Base-by-base conservation (phyloP, 2,888 invertebrate genomes). In the Leucophora obtusa region DNA sequence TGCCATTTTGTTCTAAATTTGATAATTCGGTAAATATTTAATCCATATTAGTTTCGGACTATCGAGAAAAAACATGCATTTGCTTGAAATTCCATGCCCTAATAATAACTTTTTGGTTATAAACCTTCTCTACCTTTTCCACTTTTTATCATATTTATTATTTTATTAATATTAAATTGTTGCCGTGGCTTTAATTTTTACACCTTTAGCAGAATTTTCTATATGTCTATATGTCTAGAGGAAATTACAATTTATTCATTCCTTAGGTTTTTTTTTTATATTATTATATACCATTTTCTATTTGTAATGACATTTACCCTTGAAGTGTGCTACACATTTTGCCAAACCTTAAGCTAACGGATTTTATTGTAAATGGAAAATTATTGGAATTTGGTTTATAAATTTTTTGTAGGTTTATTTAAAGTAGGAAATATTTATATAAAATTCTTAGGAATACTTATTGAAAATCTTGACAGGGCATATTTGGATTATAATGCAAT, bases 231-330 rank as follows among this genome's bases (percentile, higher is more conserved):
- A n/a, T 47, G 1, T 47, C 14, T 47, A 47, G 0, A 47, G 43
- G 43, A 47, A 47, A 47, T 47, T 47, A 47, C 6, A n/a, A 47
- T 47, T 47, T 47, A 47, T 47, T 47, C n/a, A 47, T 47, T n/a
- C 43, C n/a, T 47, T 38, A 11, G 15, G 14, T 6, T 47, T 47
- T 47, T 47, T 47, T 47, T 47, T 6, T 7, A 4, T 47, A 47
- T 47, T n/a, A 5, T 47, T n/a, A 47, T n/a, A 14, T n/a, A 10
- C n/a, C n/a, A 47, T 47, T 47, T 47, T 47, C 43, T 47, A 47
- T 47, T 47, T 47, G n/a, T n/a, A 47, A n/a, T 47, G 38, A 38
- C 38, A 11, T 38, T 38, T 38, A 38, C 11, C 14, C 38, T n/a
- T 47, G 14, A 47, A 47, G 43, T 47, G n/a, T 47, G 43, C 43